Conservation (phyloP, 2,113 vertebrate genomes). For the Phrynosoma platyrhinos region DNA sequence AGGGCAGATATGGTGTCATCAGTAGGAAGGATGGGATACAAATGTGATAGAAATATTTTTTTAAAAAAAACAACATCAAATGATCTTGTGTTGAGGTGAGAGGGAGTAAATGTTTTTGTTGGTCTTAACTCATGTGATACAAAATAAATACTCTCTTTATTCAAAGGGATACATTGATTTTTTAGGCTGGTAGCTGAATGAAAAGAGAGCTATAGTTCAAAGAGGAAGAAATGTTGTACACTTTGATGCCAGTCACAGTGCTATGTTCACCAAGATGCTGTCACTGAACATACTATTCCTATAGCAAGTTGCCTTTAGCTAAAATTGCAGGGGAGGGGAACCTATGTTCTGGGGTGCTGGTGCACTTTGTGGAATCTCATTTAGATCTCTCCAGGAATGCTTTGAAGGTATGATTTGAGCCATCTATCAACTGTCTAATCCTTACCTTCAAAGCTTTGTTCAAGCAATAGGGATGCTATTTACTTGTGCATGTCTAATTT, state of each 20-base stretch:
- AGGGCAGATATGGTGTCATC: neutral
- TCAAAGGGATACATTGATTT: neutral
- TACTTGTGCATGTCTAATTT: neutral
- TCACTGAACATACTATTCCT: neutral
- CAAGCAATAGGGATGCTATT: neutral
- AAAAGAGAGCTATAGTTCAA: neutral
- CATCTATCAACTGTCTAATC: neutral
- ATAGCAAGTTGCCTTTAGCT: neutral
- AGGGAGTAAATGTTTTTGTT: neutral
- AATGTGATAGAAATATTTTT: neutral
- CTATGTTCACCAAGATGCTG: neutral
- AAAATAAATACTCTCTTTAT: neutral
- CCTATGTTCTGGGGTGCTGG: neutral
- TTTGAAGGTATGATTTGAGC: neutral
- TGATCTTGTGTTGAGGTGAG: neutral
- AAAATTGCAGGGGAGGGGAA: neutral
- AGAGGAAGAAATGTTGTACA: neutral
- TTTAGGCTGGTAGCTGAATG: neutral
- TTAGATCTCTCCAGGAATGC: neutral
- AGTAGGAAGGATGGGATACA: neutral
- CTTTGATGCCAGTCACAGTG: neutral
- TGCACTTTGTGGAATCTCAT: neutral
- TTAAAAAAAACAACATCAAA: neutral
- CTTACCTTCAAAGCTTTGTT: neutral
- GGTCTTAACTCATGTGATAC: neutral